Conservation (phyloP, 2,888 invertebrate species). For the Drosophila pseudotakahashii region DNA sequence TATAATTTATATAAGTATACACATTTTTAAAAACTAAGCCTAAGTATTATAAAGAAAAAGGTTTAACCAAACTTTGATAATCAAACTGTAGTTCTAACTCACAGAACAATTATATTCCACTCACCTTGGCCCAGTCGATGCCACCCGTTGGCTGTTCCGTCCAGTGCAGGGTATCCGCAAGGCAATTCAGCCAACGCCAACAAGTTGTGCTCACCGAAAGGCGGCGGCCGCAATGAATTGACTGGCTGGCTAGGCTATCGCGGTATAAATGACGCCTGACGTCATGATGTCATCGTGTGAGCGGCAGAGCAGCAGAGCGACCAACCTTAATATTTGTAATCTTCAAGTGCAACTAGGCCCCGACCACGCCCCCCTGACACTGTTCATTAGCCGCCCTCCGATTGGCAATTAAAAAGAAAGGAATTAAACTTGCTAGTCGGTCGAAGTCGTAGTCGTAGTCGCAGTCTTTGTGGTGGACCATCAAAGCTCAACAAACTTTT, state of each 20-base stretch:
- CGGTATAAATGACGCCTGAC: constrained; percentile 50
- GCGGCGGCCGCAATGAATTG: constrained; percentile 17
- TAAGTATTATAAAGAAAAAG: too few species aligned
- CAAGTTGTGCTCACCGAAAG: constrained; percentile 38
- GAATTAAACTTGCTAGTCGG: constrained; percentile 8
- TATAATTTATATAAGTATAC: too few species aligned
- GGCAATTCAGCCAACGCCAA: constrained; percentile 37
- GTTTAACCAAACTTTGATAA: too few species aligned
- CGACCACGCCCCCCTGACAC: constrained; percentile 23
- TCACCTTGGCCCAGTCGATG: neutral
- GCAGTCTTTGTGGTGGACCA: neutral
- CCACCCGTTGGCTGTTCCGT: neutral
- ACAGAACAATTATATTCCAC: neutral
- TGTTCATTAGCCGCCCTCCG: constrained; percentile 8
- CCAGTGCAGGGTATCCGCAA: constrained; percentile 21
- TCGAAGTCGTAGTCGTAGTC: too few species aligned
- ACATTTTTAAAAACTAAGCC: too few species aligned
- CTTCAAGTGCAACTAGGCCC: constrained; percentile 40
- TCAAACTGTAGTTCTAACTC: neutral
- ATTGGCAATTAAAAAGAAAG: constrained; percentile 35
- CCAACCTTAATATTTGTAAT: constrained; percentile 29
- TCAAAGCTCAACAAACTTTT: constrained; percentile 14
- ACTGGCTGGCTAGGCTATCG: constrained; percentile 20
- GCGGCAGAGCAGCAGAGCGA: constrained; percentile 1
- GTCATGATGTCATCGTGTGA: constrained; percentile 57